phyloP scores from a whole-genome alignment of 2,888 invertebrate species.

The Sinohyriopsis cumingii region DNA sequence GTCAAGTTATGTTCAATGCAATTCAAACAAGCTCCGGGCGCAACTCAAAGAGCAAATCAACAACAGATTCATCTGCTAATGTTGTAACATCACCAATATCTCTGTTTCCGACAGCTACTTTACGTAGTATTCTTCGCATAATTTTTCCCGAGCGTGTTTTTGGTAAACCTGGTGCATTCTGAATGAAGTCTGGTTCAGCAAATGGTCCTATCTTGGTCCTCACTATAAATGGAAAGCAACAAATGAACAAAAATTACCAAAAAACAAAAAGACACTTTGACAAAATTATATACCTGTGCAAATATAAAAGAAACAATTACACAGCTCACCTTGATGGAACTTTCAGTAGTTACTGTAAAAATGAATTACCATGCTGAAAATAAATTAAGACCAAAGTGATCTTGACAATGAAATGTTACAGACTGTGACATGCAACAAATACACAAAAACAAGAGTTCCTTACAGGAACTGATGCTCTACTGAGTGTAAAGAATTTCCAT shows the following conservation, averaged over 20 bases:
- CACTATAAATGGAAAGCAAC: slow-evolving; percentile 75
- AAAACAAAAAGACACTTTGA: not conserved
- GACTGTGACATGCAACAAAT: no score
- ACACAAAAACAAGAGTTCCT: no score
- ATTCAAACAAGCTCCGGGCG: slow-evolving; percentile 47
- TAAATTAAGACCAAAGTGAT: no score
- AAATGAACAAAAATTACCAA: slow-evolving; percentile 8
- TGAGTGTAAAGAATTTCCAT: no score
- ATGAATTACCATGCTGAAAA: no score
- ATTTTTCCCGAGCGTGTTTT: slow-evolving; percentile 99
- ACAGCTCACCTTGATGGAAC: not conserved
- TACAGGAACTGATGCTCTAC: no score
- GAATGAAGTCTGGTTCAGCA: slow-evolving; percentile 94
- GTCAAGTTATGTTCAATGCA: no score
- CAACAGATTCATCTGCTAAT: slow-evolving; percentile 91
- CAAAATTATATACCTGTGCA: not conserved
- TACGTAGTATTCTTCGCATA: slow-evolving; percentile 94
- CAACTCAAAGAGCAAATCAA: slow-evolving; percentile 74
- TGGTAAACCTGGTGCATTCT: slow-evolving; percentile 93
- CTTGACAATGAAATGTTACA: no score
- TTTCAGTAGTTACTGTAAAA: no score
- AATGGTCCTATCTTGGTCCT: slow-evolving; percentile 94
- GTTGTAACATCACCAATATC: slow-evolving; percentile 96
- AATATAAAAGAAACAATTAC: not conserved
- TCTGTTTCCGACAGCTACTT: slow-evolving; percentile 90